These are phyloP conservation scores for Yponomeuta evonymella DNA, from an alignment of 2,888 invertebrate genomes.

Conservation along the genomic window DNA sequence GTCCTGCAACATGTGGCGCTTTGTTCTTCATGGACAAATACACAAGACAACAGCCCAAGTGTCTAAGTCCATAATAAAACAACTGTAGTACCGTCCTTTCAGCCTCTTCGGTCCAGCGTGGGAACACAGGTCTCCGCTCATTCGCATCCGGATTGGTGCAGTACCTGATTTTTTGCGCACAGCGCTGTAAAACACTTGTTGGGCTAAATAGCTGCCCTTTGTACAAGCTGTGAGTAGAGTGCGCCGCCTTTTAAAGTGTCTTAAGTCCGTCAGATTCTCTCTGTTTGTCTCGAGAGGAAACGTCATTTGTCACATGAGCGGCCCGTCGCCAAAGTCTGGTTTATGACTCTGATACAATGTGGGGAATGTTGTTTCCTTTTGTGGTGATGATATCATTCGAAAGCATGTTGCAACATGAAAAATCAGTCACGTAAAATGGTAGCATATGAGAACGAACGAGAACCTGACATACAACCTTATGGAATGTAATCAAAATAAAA, in stretches of 20 bases:
- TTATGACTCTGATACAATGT: slow-evolving; percentile 9
- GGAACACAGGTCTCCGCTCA: slow-evolving; percentile 45
- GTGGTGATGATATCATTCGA: background rate
- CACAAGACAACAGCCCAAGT: slow-evolving; percentile 44
- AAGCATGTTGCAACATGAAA: background rate
- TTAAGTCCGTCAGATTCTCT: background rate
- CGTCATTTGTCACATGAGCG: slow-evolving; percentile 29
- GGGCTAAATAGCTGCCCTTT: slow-evolving; percentile 52
- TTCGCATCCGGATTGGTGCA: slow-evolving; percentile 61
- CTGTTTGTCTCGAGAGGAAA: slow-evolving; percentile 28
- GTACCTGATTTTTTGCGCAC: slow-evolving; percentile 55
- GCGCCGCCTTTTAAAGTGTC: slow-evolving; percentile 33
- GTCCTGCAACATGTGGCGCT: slow-evolving; percentile 51
- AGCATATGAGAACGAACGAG: too few relatives aligned
- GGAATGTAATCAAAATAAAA: too few relatives aligned
- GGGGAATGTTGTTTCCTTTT: background rate
- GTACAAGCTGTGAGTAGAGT: slow-evolving; percentile 43
- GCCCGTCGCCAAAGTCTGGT: slow-evolving; percentile 6
- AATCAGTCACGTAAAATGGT: too few relatives aligned
- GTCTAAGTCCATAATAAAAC: slow-evolving; percentile 15
- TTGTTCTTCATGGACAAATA: slow-evolving; percentile 43
- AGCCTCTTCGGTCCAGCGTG: slow-evolving; percentile 45
- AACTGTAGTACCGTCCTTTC: slow-evolving; percentile 23
- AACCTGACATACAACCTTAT: too few relatives aligned
- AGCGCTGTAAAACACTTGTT: slow-evolving; percentile 63